Evolutionary conservation across 2,888 invertebrate species (phyloP), one percentile per base, ranked within the genome.

Genomic region (Tupiocoris notatus): DNA sequence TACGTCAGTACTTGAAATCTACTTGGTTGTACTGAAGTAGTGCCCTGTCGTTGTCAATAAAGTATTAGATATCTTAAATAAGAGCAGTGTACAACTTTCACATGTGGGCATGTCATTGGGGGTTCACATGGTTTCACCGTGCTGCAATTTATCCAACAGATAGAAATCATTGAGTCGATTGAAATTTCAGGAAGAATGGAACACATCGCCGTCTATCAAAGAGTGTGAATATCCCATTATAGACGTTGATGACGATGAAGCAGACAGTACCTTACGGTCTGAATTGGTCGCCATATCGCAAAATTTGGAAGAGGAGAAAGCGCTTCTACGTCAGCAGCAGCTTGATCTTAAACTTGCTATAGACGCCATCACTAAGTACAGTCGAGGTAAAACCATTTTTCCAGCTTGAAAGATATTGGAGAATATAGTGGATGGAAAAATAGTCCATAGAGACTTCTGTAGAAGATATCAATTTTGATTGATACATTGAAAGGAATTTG

Each of bases 281-380:
- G 75, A 75, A 25, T 7, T 75, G 6, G 18, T 58, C 58, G 65
- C 64, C 16, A 57, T 75, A 20, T 21, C 65, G 17, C 18, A 20
- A 0, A 64, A 59, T 25, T 58, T 75, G n/a, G 65, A 66, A 57
- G 65, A 75, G 20, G 75, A 75, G 23, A 73, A 73, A 18, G 62
- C 1, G 23, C 63, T 73, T 7, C 67, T 81, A 21, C 77, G 71
- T 24, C 77, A 79, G 22, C 80, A 80, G 58, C 80, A 80, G 70
- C 79, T 78, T 56, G 80, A 78, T 12, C 76, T 80, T 1, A 79
- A 77, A 65, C 65, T 78, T 1, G 78, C 80, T 16, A 39, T 80
- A 20, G 71, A 77, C 9, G 68, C 77, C 16, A 74, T 80, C 54
- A 71, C 78, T 59, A 75, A 77, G 57, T 54, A 70, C 23, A 64